Evolutionary conservation across 1,140 invertebrate species (phyloP).

Genomic region (Coptotermes formosanus): DNA sequence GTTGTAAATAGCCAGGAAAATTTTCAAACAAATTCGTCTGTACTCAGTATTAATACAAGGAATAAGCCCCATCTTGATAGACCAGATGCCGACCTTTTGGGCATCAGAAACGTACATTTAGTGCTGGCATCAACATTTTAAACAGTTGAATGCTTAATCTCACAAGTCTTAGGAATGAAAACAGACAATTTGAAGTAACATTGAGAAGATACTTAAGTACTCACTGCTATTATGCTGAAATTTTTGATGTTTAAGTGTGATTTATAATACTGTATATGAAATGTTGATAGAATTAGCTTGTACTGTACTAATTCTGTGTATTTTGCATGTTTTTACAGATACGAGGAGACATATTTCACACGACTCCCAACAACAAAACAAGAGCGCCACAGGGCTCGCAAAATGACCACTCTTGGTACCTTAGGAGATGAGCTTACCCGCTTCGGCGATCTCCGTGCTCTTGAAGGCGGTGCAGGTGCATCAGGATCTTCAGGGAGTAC

Average conservation of each 20-base stretch:
- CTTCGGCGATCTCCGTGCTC: slow-evolving; percentile 45
- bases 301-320: no score
- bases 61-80: no score
- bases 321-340: slow-evolving; percentile 50
- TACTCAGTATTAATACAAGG: no score
- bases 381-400: slow-evolving; percentile 75
- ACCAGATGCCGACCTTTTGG: no score
- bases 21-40: no score
- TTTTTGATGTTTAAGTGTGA: background rate
- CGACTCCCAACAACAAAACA: slow-evolving; percentile 83
- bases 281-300: background rate
- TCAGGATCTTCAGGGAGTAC: background rate
- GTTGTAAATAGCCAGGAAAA: no score
- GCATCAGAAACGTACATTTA: no score
- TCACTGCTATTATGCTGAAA: background rate
- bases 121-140: no score
- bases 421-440: slow-evolving; percentile 78
- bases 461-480: slow-evolving; percentile 22
- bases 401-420: slow-evolving; percentile 67
- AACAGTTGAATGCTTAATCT: no score
- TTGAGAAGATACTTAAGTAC: no score
- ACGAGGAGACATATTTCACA: slow-evolving; percentile 91
- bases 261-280: background rate
- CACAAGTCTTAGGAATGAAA: no score
- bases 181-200: no score